A percentile compares a stretch with the other conserved stretches of the same genome.
phyloP scores from a whole-genome alignment of 64 coral and sea anemone species.

The Hydrozoanthus tunicans region DNA sequence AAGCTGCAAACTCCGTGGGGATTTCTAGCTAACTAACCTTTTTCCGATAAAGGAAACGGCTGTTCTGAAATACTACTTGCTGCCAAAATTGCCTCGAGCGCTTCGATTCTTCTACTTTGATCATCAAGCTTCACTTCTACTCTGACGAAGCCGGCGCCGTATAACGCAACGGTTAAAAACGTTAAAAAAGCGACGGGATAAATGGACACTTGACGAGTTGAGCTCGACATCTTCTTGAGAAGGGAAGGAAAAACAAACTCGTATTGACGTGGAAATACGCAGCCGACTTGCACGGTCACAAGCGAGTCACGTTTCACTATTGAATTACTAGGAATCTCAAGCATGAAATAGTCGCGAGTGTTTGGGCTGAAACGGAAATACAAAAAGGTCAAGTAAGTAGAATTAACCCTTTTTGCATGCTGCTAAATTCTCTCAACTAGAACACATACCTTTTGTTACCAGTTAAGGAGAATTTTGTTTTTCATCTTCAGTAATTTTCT shows the following conservation, averaged over 20 bases:
- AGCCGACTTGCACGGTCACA: too few species aligned
- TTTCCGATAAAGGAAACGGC: background rate
- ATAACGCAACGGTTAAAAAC: conserved; percentile 18
- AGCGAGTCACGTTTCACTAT: background rate
- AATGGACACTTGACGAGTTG: background rate
- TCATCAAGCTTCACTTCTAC: conserved; percentile 40
- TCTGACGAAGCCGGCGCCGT: conserved; percentile 42
- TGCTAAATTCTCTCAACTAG: too few species aligned
- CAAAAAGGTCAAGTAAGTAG: too few species aligned
- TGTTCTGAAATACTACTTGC: background rate
- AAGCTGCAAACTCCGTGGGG: background rate
- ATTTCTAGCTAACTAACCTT: background rate
- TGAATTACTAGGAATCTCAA: background rate
- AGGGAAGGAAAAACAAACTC: too few species aligned
- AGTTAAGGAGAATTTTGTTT: too few species aligned
- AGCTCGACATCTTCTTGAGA: background rate
- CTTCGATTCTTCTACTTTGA: conserved; percentile 27
- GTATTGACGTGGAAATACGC: background rate
- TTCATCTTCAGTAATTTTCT: too few species aligned
- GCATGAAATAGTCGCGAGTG: background rate
- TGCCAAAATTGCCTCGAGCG: conserved; percentile 25
- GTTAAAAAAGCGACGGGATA: conserved; percentile 13
- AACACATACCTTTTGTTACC: too few species aligned
- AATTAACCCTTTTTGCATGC: too few species aligned
- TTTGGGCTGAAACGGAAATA: too few species aligned